Percentiles rank a stretch among this genome's conserved stretches.
These are phyloP conservation scores for Bhutanitis thaidina DNA, from an alignment of 2,888 invertebrate genomes.

Conservation along the genomic window DNA sequence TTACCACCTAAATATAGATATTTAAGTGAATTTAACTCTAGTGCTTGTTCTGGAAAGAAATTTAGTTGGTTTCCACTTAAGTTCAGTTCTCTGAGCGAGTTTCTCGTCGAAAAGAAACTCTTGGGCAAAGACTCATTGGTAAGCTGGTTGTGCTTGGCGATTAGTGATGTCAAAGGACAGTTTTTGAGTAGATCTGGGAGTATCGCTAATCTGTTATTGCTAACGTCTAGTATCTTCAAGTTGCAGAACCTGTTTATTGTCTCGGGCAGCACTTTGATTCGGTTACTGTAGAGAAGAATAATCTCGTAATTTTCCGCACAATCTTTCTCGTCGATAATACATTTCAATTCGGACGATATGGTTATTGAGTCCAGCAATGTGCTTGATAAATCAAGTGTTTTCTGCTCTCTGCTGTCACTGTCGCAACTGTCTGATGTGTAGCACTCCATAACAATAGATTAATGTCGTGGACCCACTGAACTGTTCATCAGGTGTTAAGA, in stretches of 20 bases:
- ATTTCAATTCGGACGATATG: slow-evolving; percentile 78
- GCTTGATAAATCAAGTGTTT: slow-evolving; percentile 83
- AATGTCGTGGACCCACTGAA: slow-evolving; percentile 13
- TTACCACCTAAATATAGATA: slow-evolving; percentile 96
- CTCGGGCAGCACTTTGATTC: slow-evolving; percentile 83
- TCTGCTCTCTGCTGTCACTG: slow-evolving; percentile 85
- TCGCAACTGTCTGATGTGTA: slow-evolving; percentile 93
- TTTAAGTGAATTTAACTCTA: slow-evolving; percentile 87
- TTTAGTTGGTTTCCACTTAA: slow-evolving; percentile 94
- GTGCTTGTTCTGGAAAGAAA: slow-evolving; percentile 91
- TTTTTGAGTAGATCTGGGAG: slow-evolving; percentile 89
- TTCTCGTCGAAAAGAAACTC: slow-evolving; percentile 83
- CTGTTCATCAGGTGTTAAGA: slow-evolving; percentile 20
- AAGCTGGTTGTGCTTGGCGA: slow-evolving; percentile 93
- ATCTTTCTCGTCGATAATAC: slow-evolving; percentile 81
- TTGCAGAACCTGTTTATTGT: slow-evolving; percentile 84
- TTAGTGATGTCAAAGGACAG: slow-evolving; percentile 87
- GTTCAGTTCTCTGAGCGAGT: slow-evolving; percentile 90
- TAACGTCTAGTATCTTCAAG: slow-evolving; percentile 90
- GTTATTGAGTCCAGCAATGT: slow-evolving; percentile 79
- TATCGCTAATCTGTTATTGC: slow-evolving; percentile 88
- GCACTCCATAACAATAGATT: slow-evolving; percentile 81
- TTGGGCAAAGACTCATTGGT: slow-evolving; percentile 93
- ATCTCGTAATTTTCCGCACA: slow-evolving; percentile 83
- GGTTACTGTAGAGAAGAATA: slow-evolving; percentile 92